Evolutionary conservation across 2,797 vertebrate species (phyloP), one percentile per base, ranked within the genome.

Genomic region (Salmo trutta): DNA sequence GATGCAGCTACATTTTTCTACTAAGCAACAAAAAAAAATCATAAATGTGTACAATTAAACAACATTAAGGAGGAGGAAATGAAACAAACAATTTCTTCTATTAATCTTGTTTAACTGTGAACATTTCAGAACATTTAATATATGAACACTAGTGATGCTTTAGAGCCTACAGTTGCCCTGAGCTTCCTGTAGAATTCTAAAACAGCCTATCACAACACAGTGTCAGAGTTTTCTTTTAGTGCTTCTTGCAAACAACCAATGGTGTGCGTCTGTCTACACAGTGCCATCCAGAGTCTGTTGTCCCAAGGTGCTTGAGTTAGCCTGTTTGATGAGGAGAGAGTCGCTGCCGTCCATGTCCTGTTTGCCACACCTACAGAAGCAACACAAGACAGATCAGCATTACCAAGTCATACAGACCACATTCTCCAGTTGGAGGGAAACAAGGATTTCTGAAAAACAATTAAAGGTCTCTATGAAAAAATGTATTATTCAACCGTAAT

Each of bases 231-330:
- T 96, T 95, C 96, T 96, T 64, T 93, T 95, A 95, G 96, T 96
- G 96, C 96, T 96, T 95, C 94, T 65, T 87, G 88, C 83, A 88
- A 86, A 89, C 88, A 83, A 92, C 88, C 91, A 84, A 87, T 86
- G 77, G 83, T 75, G 81, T 87, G 77, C 74, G 90, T 94, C 95
- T 95, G 90, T 94, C 95, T 95, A 95, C 91, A 95, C 92, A 82
- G 94, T 94, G 94, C 95, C 95, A 82, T 98, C 97, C 95, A 97
- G 94, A 91, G 94, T 95, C 94, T 97, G 96, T 96, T 96, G 96
- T 96, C 96, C 93, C 95, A 96, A 91, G 92, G 95, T 94, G 95
- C 95, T 95, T 92, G 96, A 96, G 91, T 94, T 95, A 93, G 96
- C 94, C 93, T 94, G 95, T 95, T 94, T 96, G 85, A 96, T 96